phyloP scores from a whole-genome alignment of 2,797 vertebrate genomes.

The Myioborus miniatus region DNA sequence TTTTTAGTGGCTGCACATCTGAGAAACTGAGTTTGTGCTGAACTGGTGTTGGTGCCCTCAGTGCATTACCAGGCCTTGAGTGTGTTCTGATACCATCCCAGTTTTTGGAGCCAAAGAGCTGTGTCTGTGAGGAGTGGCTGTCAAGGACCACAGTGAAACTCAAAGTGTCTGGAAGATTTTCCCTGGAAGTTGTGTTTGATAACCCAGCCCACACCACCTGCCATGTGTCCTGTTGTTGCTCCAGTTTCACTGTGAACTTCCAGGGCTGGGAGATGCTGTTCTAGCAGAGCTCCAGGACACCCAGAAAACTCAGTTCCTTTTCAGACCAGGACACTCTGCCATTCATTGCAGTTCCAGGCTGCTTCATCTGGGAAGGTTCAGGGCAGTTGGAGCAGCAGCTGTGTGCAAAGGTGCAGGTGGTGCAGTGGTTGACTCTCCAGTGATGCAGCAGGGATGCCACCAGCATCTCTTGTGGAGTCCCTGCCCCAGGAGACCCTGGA shows the following conservation, averaged over 20 bases:
- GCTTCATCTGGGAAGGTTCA: not conserved
- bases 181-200: not conserved
- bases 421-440: not conserved
- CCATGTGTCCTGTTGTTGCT: accelerated
- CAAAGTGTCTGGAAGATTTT: not conserved
- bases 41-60: not conserved
- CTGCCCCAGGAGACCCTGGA: not conserved
- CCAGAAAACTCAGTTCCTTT: too few relatives aligned
- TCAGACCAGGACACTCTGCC: not conserved
- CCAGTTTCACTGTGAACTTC: not conserved
- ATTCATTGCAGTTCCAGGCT: not conserved
- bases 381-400: not conserved
- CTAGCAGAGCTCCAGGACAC: not conserved
- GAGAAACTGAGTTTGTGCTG: not conserved
- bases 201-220: not conserved
- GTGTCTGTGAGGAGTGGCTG: not conserved
- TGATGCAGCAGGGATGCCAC: not conserved
- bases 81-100: not conserved
- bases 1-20: not conserved
- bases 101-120: not conserved
- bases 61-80: not conserved
- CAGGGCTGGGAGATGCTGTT: not conserved
- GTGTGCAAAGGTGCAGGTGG: not conserved
- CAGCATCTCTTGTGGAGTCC: not conserved
- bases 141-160: not conserved